Percentiles rank a stretch among this genome's conserved stretches.
Evolutionary conservation across 2,113 vertebrate species (phyloP).

Genomic region (Trematomus loennbergii): DNA sequence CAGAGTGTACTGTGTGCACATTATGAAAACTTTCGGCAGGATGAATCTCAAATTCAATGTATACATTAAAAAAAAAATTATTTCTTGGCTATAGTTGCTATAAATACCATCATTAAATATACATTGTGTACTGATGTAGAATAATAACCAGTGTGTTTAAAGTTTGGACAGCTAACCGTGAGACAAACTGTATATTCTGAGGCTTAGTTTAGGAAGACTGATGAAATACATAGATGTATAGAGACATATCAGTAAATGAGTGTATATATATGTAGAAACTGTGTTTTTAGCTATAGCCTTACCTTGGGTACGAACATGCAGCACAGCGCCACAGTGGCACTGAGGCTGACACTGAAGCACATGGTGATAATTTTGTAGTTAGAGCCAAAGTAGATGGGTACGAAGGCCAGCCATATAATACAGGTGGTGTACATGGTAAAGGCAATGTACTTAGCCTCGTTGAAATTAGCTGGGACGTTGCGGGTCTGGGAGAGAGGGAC

Average conservation of each 20-base stretch:
- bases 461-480: slow-evolving; percentile 98
- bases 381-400: slow-evolving; percentile 99
- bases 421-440: slow-evolving; percentile 99
- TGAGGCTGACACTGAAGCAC: slow-evolving; percentile 98
- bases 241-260: background rate
- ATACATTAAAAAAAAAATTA: background rate
- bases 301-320: slow-evolving; percentile 99
- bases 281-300: slow-evolving; percentile 23
- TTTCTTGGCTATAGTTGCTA: no score
- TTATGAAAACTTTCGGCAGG: no score
- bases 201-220: background rate
- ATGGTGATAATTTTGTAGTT: slow-evolving; percentile 99
- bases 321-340: slow-evolving; percentile 95
- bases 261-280: background rate
- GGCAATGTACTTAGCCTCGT: slow-evolving; percentile 98
- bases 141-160: background rate
- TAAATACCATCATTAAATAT: slow-evolving; percentile 1
- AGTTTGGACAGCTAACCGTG: background rate
- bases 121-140: background rate
- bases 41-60: background rate
- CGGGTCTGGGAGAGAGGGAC: slow-evolving; percentile 83
- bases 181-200: background rate
- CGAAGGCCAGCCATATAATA: slow-evolving; percentile 99
- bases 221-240: background rate
- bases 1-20: background rate